Evolutionary conservation across 2,797 vertebrate genomes (phyloP), one percentile per base, ranked within the genome.

Genomic region (Cryptoblepharus egeriae): DNA sequence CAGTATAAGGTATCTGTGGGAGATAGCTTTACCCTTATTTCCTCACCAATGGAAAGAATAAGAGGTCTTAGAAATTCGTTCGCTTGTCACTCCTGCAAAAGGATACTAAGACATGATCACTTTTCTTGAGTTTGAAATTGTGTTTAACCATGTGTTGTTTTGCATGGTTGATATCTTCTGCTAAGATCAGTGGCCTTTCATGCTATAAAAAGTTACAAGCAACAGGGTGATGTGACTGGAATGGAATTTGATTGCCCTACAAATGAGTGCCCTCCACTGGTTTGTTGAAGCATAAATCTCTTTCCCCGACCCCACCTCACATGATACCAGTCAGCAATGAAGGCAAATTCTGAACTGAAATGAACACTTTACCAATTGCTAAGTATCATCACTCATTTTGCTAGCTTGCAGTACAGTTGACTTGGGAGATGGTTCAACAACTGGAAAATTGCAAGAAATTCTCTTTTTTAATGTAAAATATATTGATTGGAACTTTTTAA

Each of bases 241-340:
- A 2, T 63, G 65, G 52, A 85, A 83, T 52, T 12, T 13, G 80
- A 63, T 85, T 81, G 9, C 52, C 70, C 88, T 93, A 5, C 88
- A 91, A 79, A 89, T 90, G 84, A 65, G 10, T 86, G 86, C 90
- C 93, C 92, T 92, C 82, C 92, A 39, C 83, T 89, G 88, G 82
- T 35, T 75, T 24, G 2, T 74, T 78, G 70, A 65, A 79, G 90
- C 88, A 89, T 85, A 63, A 49, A 88, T 55, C 35, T 52, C n/a
- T n/a, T n/a, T n/a, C 57, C n/a, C 26, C 26, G 10, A 22, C 28
- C 49, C 4, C 5, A 16, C 30, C 77, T 74, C 58, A 0, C 32
- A 82, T 32, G 26, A 77, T 86, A 92, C 35, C 64, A 80, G 60
- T 79, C 60, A 63, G 12, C 71, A 60, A 61, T 71, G 67, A 30